These are phyloP conservation scores for Drosophila parvula DNA, from an alignment of 1,140 invertebrate genomes.

Conservation along the genomic window DNA sequence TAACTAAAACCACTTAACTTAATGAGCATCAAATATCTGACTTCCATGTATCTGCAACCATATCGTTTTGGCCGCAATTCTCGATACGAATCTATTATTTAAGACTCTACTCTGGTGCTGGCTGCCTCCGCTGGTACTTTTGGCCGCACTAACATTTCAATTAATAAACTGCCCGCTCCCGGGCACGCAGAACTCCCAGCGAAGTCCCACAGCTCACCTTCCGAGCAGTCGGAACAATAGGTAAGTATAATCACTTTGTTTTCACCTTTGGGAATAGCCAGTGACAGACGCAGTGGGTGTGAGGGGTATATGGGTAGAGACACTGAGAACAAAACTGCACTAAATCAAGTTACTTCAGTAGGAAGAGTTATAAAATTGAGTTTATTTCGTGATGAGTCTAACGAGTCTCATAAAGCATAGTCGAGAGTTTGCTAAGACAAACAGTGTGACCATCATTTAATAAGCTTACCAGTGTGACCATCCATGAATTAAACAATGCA, in stretches of 20 bases:
- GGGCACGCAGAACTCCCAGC: slow-evolving; percentile 39
- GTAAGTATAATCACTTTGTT: slow-evolving; percentile 83
- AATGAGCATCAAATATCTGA: slow-evolving; percentile 80
- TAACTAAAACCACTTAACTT: slow-evolving; percentile 82
- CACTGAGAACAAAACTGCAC: background rate
- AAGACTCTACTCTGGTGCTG: slow-evolving; percentile 50
- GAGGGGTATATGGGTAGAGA: slow-evolving; percentile 3
- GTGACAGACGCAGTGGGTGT: slow-evolving; percentile 66
- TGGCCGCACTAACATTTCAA: slow-evolving; percentile 77
- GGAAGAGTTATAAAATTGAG: background rate
- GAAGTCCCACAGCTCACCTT: slow-evolving; percentile 45
- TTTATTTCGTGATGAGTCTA: no score
- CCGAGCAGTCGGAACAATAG: slow-evolving; percentile 72
- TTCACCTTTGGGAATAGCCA: slow-evolving; percentile 80
- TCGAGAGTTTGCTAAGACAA: no score
- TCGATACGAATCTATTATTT: slow-evolving; percentile 82
- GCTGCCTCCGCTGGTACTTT: slow-evolving; percentile 34
- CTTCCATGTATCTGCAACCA: slow-evolving; percentile 41
- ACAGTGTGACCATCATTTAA: background rate
- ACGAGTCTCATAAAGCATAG: no score
- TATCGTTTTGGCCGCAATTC: slow-evolving; percentile 73
- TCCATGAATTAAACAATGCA: background rate
- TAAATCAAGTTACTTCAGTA: background rate
- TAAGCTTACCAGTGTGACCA: background rate
- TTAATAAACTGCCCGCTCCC: slow-evolving; percentile 74